phyloP scores from a whole-genome alignment of 2,797 vertebrate species.

The Cyclopterus lumpus region DNA sequence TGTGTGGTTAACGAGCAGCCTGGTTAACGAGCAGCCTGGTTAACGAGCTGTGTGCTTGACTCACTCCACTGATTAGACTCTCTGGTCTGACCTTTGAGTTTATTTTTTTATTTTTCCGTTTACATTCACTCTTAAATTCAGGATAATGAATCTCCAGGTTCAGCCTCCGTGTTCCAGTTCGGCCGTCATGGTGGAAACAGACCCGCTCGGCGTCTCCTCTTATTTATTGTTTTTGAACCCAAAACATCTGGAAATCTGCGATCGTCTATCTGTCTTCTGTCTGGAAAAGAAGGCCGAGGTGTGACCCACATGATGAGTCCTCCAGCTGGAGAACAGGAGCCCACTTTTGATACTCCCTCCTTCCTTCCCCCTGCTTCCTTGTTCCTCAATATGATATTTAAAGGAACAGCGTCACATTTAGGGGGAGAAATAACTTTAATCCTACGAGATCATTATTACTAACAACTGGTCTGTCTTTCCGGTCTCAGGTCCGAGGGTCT shows the following conservation, averaged over 20 bases:
- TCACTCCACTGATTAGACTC: neutral
- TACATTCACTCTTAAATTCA: neutral
- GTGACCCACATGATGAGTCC: constrained; percentile 60
- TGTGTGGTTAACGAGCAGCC: too few species aligned
- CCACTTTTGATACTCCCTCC: constrained; percentile 22
- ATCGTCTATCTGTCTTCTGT: too few species aligned
- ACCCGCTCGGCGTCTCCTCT: too few species aligned
- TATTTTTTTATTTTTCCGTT: too few species aligned
- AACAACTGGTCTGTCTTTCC: constrained; percentile 3
- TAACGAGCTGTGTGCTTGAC: neutral
- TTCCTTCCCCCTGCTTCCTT: constrained; percentile 2
- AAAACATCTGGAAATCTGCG: constrained; percentile 51
- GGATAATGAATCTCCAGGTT: neutral
- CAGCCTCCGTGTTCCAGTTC: too few species aligned
- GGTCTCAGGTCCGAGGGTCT: constrained; percentile 72
- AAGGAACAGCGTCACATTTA: too few species aligned
- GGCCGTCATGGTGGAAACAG: constrained; percentile 12
- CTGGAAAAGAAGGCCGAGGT: too few species aligned
- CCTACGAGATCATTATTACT: too few species aligned
- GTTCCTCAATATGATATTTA: too few species aligned
- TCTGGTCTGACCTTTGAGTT: neutral
- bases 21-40: neutral
- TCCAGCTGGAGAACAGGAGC: constrained; percentile 63
- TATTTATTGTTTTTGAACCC: constrained; percentile 45
- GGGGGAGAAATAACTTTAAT: too few species aligned